phyloP scores from a whole-genome alignment of 2,888 invertebrate species.

The Disparrhopalites patrizii region DNA sequence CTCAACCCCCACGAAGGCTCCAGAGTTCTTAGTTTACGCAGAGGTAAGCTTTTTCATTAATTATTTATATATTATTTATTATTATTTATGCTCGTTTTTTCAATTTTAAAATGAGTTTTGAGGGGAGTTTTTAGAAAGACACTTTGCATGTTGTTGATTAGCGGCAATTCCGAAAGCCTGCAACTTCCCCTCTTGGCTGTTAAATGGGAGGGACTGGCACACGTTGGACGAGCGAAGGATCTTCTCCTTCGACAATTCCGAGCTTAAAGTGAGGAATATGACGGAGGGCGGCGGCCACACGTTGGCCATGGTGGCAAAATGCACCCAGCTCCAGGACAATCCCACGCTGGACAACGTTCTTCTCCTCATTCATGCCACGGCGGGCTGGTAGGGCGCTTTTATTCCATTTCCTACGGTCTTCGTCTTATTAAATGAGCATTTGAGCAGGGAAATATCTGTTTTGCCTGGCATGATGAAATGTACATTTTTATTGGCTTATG shows the following conservation, averaged over 20 bases:
- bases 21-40: constrained; percentile 73
- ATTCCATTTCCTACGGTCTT: no score
- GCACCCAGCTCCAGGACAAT: constrained; percentile 45
- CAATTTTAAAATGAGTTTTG: background rate
- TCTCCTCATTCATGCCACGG: constrained; percentile 65
- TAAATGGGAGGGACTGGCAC: constrained; percentile 79
- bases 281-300: constrained; percentile 33
- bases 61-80: background rate
- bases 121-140: background rate
- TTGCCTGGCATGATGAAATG: background rate
- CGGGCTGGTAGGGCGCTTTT: constrained; percentile 74
- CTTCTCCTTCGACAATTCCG: constrained; percentile 65
- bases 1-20: constrained; percentile 86
- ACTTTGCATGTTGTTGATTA: constrained; percentile 40
- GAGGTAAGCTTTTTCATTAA: constrained; percentile 58
- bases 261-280: constrained; percentile 37
- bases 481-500: background rate
- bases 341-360: constrained; percentile 56
- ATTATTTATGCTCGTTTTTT: background rate
- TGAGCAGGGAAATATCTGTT: background rate
- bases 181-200: constrained; percentile 82
- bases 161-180: constrained; percentile 71
- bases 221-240: constrained; percentile 78
- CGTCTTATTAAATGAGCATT: background rate
- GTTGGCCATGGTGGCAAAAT: constrained; percentile 43